phyloP scores from a whole-genome alignment of 2,797 vertebrate species.

The Pipistrellus kuhlii region DNA sequence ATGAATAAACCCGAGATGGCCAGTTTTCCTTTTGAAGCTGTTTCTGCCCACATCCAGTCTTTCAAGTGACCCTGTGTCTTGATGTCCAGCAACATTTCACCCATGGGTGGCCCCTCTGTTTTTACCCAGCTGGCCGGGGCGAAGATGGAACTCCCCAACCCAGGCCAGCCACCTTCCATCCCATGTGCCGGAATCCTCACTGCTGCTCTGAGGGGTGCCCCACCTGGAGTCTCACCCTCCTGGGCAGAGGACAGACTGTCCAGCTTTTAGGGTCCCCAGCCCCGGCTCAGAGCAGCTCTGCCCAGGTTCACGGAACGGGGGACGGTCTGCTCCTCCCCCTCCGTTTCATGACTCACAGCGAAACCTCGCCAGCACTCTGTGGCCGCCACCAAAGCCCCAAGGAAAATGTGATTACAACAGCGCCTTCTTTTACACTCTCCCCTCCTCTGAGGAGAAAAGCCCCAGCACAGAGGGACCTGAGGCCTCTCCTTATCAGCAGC shows the following conservation, averaged over 20 bases:
- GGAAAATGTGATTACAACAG: too few species aligned
- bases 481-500: not conserved
- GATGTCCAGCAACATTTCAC: not conserved
- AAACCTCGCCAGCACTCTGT: not conserved
- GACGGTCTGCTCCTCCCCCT: not conserved
- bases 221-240: not conserved
- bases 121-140: not conserved
- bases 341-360: accelerated
- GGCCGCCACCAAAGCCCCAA: not conserved
- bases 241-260: accelerated
- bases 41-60: not conserved
- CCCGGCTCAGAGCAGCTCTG: not conserved
- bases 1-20: not conserved
- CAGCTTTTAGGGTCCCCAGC: accelerated
- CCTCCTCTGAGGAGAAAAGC: not conserved
- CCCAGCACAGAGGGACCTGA: not conserved
- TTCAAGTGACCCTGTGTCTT: too few species aligned
- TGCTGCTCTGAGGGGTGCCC: not conserved
- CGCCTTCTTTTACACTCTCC: not conserved
- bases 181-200: accelerated
- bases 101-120: too few species aligned
- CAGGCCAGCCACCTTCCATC: not conserved
- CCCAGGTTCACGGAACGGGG: not conserved
- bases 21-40: not conserved
- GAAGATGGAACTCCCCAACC: not conserved